Evolutionary conservation across 2,113 vertebrate species (phyloP).

Genomic region (Herpetotheres cachinnans): DNA sequence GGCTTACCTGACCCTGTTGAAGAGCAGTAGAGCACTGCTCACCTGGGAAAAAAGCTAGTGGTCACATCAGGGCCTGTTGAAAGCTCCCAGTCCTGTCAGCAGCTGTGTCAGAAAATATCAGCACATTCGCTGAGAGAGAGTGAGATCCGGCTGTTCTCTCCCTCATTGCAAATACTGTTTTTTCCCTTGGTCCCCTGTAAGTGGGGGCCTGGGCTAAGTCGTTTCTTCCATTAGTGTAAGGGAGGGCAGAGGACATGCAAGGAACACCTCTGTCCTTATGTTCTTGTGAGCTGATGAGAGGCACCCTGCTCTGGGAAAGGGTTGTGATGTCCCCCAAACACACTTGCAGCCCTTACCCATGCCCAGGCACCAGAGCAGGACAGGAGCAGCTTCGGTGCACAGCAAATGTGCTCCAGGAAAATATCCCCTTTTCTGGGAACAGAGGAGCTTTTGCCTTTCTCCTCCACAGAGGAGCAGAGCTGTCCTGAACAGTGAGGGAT

Average conservation of each 20-base stretch:
- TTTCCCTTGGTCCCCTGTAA: not conserved
- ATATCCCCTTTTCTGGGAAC: not conserved
- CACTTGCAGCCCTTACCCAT: not conserved
- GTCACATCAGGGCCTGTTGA: conserved; percentile 15
- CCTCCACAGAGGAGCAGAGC: not conserved
- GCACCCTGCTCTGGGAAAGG: not conserved
- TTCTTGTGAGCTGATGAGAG: not conserved
- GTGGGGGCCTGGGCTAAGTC: not conserved
- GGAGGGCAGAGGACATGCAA: not conserved
- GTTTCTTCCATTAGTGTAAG: not conserved
- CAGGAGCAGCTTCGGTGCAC: not conserved
- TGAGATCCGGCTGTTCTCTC: not conserved
- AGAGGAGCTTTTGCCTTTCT: not conserved
- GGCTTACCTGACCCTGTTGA: conserved; percentile 23
- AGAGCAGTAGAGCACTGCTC: not conserved
- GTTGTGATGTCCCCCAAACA: not conserved
- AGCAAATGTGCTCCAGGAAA: not conserved
- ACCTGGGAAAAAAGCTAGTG: conserved; percentile 8
- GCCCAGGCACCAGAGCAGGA: not conserved
- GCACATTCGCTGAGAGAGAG: not conserved
- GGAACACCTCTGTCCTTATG: not conserved
- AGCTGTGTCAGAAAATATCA: not conserved
- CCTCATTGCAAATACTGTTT: not conserved
- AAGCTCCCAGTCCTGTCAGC: not conserved
- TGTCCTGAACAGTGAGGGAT: not conserved